Evolutionary conservation across 2,888 invertebrate species (phyloP).

Genomic region (Conistra vaccinii): DNA sequence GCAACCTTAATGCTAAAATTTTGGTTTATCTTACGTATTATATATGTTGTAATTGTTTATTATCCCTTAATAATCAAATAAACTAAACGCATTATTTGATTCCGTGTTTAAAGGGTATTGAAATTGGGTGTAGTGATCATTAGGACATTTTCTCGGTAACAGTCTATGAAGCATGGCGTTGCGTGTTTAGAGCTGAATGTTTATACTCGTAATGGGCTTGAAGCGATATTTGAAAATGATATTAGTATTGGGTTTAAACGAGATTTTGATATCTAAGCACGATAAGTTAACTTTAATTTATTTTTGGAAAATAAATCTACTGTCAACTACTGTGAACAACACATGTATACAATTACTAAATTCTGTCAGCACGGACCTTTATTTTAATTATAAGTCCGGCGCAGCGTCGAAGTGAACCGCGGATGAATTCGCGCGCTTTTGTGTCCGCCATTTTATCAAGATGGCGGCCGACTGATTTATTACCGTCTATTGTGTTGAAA

Average conservation of each 20-base stretch:
- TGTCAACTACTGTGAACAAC: too few relatives aligned
- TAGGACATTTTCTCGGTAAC: not conserved
- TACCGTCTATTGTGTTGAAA: slow-evolving; percentile 18
- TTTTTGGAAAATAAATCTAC: not conserved
- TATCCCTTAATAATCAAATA: too few relatives aligned
- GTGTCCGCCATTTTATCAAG: slow-evolving; percentile 48
- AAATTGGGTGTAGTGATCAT: not conserved
- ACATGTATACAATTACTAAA: not conserved
- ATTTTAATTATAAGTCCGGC: slow-evolving; percentile 54
- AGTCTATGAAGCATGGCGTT: not conserved
- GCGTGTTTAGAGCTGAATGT: too few relatives aligned
- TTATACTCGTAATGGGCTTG: not conserved
- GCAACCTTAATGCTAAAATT: too few relatives aligned
- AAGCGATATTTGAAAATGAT: not conserved
- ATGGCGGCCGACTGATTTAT: slow-evolving; percentile 50
- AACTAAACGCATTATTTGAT: too few relatives aligned
- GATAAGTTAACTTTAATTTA: not conserved
- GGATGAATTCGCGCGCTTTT: slow-evolving; percentile 46
- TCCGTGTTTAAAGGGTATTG: not conserved
- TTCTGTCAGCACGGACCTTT: slow-evolving; percentile 12
- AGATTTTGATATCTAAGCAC: not conserved
- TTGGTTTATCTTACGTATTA: too few relatives aligned
- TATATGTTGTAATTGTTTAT: too few relatives aligned
- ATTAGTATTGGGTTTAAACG: not conserved
- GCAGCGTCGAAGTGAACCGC: slow-evolving; percentile 28